Percentiles rank a stretch among this genome's conserved stretches.
Conservation (phyloP, 2,797 vertebrate genomes). For the Sternotherus odoratus region DNA sequence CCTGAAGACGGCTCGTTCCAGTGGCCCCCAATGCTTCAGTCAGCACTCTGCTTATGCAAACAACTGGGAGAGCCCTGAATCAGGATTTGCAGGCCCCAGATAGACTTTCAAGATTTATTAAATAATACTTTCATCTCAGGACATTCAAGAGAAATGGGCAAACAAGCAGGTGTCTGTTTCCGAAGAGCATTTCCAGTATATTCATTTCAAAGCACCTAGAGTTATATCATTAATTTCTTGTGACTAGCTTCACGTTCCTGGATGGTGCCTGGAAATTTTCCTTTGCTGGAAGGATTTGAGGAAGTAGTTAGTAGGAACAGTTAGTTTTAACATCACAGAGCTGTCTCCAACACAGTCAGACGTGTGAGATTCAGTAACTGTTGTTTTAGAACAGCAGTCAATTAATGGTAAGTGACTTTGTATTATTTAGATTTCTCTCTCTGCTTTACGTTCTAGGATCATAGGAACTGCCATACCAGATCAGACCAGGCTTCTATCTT, state of each 20-base stretch:
- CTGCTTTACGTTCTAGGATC: background rate
- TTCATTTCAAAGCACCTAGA: fast-evolving
- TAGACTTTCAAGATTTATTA: background rate
- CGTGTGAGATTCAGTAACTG: background rate
- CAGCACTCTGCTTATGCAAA: background rate
- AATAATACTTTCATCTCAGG: background rate
- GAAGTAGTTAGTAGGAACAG: background rate
- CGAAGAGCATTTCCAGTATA: background rate
- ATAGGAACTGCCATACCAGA: background rate
- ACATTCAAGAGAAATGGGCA: background rate
- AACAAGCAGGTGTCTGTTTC: background rate
- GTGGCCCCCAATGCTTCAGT: background rate
- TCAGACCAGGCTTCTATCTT: background rate
- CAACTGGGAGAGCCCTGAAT: background rate
- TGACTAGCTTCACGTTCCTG: background rate
- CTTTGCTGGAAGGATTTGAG: slow-evolving; percentile 20
- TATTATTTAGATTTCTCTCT: fast-evolving
- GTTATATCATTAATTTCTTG: fast-evolving
- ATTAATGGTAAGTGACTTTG: background rate
- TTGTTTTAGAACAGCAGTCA: background rate
- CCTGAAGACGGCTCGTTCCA: background rate
- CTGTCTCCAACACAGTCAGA: slow-evolving; percentile 23
- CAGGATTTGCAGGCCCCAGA: background rate
- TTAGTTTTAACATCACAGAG: background rate
- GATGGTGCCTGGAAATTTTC: background rate